Conservation (phyloP, 2,797 vertebrate genomes). For the Gephyroberyx darwinii region DNA sequence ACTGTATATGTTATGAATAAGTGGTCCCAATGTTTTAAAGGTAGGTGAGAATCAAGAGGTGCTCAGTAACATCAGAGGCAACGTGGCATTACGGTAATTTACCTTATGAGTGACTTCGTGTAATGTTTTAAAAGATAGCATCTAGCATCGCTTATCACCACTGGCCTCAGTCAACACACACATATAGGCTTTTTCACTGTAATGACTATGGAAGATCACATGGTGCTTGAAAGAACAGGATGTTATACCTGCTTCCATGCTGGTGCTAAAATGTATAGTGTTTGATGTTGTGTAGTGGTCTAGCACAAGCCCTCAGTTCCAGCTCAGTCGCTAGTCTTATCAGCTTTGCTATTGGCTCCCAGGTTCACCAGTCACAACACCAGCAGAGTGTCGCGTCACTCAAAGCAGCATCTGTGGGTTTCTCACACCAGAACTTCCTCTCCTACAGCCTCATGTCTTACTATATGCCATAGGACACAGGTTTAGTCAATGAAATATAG, state of each 20-base stretch:
- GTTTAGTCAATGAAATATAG: background rate
- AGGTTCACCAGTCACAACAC: conserved; percentile 60
- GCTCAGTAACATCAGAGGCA: background rate
- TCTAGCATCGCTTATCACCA: too few relatives aligned
- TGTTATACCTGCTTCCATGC: background rate
- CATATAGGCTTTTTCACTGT: background rate
- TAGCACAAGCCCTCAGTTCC: background rate
- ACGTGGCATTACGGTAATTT: too few relatives aligned
- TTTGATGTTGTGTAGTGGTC: background rate
- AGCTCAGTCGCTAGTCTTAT: conserved; percentile 1
- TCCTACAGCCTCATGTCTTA: background rate
- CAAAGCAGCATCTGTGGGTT: conserved; percentile 71
- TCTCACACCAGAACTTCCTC: conserved; percentile 62
- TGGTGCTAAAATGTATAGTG: background rate
- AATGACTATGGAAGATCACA: background rate
- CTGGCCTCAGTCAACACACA: too few relatives aligned
- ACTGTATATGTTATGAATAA: conserved; percentile 1
- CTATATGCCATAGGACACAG: background rate
- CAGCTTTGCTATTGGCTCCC: conserved; percentile 54
- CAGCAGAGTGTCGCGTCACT: conserved; percentile 56
- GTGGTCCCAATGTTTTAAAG: background rate
- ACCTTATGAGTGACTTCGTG: too few relatives aligned
- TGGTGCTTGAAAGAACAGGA: background rate
- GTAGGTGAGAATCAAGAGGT: background rate
- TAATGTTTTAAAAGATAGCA: too few relatives aligned